Conservation (phyloP, 2,888 invertebrate species). For the Zygothrica quintamaculata region DNA sequence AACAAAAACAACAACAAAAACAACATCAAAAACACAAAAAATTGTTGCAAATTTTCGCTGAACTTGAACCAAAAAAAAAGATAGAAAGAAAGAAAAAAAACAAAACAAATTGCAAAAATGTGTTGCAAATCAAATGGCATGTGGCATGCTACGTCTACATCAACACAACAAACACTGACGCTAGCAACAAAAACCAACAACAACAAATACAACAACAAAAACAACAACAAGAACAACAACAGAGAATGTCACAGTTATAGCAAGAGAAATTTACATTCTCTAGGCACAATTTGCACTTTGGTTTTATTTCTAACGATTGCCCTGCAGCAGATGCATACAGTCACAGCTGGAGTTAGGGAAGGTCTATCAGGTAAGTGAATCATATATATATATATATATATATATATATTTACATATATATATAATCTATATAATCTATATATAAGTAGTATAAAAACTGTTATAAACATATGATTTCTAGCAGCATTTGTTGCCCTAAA, state of each 20-base stretch:
- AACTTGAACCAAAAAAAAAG: constrained; percentile 54
- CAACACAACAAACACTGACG: constrained; percentile 28
- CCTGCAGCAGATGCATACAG: constrained; percentile 44
- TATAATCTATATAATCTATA: no score
- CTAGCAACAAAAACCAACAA: constrained; percentile 31
- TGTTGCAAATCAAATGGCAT: constrained; percentile 72
- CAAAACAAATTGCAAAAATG: constrained; percentile 67
- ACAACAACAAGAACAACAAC: constrained; percentile 24
- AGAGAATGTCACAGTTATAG: constrained; percentile 3
- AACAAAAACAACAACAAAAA: constrained; percentile 8
- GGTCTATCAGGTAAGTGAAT: constrained; percentile 61
- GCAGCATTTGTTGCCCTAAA: no score
- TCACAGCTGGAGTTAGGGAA: constrained; percentile 43
- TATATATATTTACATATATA: no score
- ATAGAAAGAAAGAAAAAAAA: no score
- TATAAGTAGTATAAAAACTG: no score
- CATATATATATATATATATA: no score
- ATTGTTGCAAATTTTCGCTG: constrained; percentile 68
- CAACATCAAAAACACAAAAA: constrained; percentile 39
- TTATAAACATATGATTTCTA: no score
- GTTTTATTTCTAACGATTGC: constrained; percentile 35
- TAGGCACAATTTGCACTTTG: constrained; percentile 28
- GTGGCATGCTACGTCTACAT: constrained; percentile 57
- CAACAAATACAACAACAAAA: constrained; percentile 27
- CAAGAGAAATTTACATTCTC: constrained; percentile 10